Evolutionary conservation across 2,113 vertebrate species (phyloP).

Genomic region (Labeo rohita): DNA sequence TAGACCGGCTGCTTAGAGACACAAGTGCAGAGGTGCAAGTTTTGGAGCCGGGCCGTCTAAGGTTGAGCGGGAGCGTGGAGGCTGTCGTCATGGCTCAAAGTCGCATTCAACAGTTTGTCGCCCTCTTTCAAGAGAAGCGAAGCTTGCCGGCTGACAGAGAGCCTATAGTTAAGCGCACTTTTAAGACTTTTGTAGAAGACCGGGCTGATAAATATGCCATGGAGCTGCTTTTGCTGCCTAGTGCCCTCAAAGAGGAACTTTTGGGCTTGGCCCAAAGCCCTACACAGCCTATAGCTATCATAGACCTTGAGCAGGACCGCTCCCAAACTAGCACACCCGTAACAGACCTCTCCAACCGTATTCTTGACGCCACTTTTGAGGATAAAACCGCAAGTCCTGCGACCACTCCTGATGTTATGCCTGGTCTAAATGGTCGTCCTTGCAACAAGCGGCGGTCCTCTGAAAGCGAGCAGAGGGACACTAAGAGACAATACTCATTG

Average conservation of each 20-base stretch:
- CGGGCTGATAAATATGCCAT: slow-evolving; percentile 91
- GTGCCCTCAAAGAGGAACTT: slow-evolving; percentile 90
- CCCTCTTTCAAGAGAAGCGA: slow-evolving; percentile 87
- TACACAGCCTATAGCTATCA: slow-evolving; percentile 35
- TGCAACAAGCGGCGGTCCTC: slow-evolving; percentile 91
- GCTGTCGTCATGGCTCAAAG: slow-evolving; percentile 96
- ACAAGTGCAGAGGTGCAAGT: slow-evolving; percentile 90
- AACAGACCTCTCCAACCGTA: slow-evolving; percentile 89
- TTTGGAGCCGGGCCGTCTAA: slow-evolving; percentile 83
- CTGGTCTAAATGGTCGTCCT: slow-evolving; percentile 78
- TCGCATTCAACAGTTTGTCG: slow-evolving; percentile 92
- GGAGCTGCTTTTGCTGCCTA: slow-evolving; percentile 93
- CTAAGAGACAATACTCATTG: slow-evolving; percentile 91
- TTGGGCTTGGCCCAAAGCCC: slow-evolving; percentile 80
- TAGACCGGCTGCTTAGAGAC: slow-evolving; percentile 88
- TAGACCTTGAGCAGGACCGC: slow-evolving; percentile 79
- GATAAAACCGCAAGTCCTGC: slow-evolving; percentile 65
- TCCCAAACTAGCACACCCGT: slow-evolving; percentile 88
- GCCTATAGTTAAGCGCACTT: slow-evolving; percentile 85
- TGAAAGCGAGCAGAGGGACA: slow-evolving; percentile 87
- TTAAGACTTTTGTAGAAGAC: slow-evolving; percentile 91
- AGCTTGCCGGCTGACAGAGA: slow-evolving; percentile 82
- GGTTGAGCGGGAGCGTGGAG: slow-evolving; percentile 84
- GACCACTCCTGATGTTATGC: slow-evolving; percentile 51
- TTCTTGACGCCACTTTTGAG: slow-evolving; percentile 85